phyloP scores from a whole-genome alignment of 2,797 vertebrate genomes.

The Anableps anableps region DNA sequence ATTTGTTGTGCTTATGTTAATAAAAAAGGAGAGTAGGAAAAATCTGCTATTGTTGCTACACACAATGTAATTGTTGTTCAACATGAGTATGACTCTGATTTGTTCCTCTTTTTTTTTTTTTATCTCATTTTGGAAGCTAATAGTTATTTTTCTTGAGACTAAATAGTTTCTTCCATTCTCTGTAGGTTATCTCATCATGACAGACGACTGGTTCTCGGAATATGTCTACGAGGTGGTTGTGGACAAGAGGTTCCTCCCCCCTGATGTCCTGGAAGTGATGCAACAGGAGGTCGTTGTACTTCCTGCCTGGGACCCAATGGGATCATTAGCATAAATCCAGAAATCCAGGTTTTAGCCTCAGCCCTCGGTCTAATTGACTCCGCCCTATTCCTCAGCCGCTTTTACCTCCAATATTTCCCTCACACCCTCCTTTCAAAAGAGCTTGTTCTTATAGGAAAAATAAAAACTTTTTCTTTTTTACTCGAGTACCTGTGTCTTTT shows the following conservation, averaged over 20 bases:
- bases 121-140: neutral
- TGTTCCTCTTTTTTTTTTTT: neutral
- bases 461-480: conserved; percentile 80
- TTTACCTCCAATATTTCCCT: conserved; percentile 63
- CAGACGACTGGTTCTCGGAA: conserved; percentile 97
- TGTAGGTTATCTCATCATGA: conserved; percentile 97
- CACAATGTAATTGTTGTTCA: neutral
- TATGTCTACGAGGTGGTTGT: conserved; percentile 98
- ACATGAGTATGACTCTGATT: neutral
- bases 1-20: no score
- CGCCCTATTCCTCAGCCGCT: conserved; percentile 62
- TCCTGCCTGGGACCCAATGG: conserved; percentile 99
- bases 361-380: conserved; percentile 73
- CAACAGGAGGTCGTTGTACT: conserved; percentile 89
- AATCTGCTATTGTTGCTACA: neutral
- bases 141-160: neutral
- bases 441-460: conserved; percentile 76
- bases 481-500: conserved; percentile 59
- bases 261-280: conserved; percentile 89
- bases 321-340: conserved; percentile 87
- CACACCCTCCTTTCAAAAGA: conserved; percentile 38
- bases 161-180: conserved; percentile 14
- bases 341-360: conserved; percentile 57
- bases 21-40: neutral
- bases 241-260: conserved; percentile 88